Evolutionary conservation across 2,113 vertebrate species (phyloP).

Genomic region (Microtus oregoni): DNA sequence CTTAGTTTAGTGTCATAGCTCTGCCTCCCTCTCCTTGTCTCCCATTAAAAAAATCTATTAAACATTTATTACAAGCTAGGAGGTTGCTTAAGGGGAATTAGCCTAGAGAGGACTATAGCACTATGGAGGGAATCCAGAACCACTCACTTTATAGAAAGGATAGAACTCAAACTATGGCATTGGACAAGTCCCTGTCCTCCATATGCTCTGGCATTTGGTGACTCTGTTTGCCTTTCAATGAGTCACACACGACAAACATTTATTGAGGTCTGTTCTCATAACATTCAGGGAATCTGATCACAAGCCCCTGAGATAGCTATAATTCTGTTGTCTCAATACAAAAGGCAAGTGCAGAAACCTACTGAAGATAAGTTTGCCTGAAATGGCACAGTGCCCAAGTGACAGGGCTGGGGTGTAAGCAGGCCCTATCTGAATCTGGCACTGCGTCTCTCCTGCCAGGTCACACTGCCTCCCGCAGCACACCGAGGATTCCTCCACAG

Average conservation of each 20-base stretch:
- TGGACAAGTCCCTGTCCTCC: background rate
- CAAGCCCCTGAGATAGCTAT: background rate
- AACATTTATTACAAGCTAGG: constrained; percentile 36
- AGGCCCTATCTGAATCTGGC: constrained; percentile 21
- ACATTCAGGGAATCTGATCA: constrained; percentile 7
- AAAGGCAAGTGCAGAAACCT: background rate
- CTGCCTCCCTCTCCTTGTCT: background rate
- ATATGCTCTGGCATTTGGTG: background rate
- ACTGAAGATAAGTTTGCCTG: constrained; percentile 28
- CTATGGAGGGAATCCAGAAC: background rate
- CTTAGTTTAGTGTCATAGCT: background rate
- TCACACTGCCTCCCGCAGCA: constrained; percentile 41
- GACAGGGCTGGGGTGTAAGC: constrained; percentile 18
- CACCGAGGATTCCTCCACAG: constrained; percentile 37
- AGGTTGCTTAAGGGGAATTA: background rate
- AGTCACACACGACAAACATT: constrained; percentile 10
- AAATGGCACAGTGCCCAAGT: background rate
- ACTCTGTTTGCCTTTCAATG: constrained; percentile 30
- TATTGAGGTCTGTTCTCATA: background rate
- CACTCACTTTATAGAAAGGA: constrained; percentile 1
- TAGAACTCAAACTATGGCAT: background rate
- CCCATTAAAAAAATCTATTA: background rate
- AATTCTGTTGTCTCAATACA: background rate
- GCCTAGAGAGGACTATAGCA: background rate
- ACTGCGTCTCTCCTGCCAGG: background rate